Evolutionary conservation across 2,113 vertebrate genomes (phyloP), one percentile per base, ranked within the genome.

Genomic region (Chrysochloris asiatica): DNA sequence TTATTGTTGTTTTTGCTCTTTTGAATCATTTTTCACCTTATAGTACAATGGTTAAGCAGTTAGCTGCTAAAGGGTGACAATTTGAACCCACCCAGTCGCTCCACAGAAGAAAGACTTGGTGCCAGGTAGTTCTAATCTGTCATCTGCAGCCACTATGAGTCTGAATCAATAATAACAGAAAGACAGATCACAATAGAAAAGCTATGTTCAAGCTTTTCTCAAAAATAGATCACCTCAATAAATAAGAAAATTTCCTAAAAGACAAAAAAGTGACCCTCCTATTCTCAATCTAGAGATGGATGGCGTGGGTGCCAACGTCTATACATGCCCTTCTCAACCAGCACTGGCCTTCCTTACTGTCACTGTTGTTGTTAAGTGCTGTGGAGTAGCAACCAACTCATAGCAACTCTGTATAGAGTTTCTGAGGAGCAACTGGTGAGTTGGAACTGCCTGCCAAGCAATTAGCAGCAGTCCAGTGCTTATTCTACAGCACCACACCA

Each of bases 11-110:
- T 71, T 77, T 48, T 61, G 21, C 41, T 93, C 22, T 71, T 91
- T 75, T 52, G 71, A 92, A 88, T 82, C 45, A 78, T 38, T 82
- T 69, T 50, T 88, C 52, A 89, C 78, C 30, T 78, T n/a, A 11
- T 22, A 19, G 9, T 21, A 69, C 67, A 38, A 69, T 38, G 36
- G 67, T 38, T 69, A 21, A 38, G 36, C 8, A 3, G 4, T 21
- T 28, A 9, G 36, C 36, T 24, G n/a, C 17, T 69, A 69, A 38
- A 33, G 6, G 11, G n/a, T n/a, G 36, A 67, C 4, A 5, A 26
- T 67, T 67, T 0, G 16, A 69, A 38, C 19, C 9, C 36, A 69
- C 36, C 67, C 36, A 69, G 67, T 38, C 19, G 36, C 21, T 69
- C n/a, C 67, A 21, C 6, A 17, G n/a, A 17, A 36, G n/a, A 69